Evolutionary conservation across 2,797 vertebrate genomes (phyloP).

Genomic region (Sebastes wilsoni): DNA sequence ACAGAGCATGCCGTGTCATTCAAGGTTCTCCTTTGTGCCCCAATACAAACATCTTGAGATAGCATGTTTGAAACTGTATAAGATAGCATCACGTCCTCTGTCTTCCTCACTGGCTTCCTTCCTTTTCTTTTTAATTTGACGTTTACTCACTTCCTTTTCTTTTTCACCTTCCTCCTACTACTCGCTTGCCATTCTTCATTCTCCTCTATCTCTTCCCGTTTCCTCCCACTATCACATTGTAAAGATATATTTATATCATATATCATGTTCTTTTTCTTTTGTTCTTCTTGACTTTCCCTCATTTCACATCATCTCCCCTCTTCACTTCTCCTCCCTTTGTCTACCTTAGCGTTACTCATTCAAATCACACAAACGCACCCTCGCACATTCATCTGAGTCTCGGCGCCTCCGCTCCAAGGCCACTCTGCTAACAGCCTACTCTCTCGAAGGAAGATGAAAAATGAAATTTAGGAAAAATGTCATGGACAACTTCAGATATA

Average conservation of each 20-base stretch:
- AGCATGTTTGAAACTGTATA: conserved; percentile 26
- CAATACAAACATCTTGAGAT: conserved; percentile 59
- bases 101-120: conserved; percentile 19
- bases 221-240: background rate
- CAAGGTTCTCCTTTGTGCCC: conserved; percentile 59
- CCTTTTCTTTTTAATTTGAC: conserved; percentile 21
- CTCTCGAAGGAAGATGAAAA: background rate
- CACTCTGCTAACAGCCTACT: background rate
- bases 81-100: conserved; percentile 45
- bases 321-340: background rate
- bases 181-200: background rate
- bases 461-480: background rate
- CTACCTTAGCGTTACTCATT: background rate
- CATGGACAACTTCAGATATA: background rate
- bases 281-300: background rate
- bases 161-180: background rate
- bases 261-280: background rate
- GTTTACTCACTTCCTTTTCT: conserved; percentile 14
- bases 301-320: background rate
- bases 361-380: background rate
- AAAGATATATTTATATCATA: background rate
- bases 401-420: background rate
- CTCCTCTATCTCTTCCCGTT: background rate
- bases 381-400: background rate
- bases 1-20: conserved; percentile 59